Base-by-base conservation (phyloP, 2,888 invertebrate species). In the Platycnemis pennipes region DNA sequence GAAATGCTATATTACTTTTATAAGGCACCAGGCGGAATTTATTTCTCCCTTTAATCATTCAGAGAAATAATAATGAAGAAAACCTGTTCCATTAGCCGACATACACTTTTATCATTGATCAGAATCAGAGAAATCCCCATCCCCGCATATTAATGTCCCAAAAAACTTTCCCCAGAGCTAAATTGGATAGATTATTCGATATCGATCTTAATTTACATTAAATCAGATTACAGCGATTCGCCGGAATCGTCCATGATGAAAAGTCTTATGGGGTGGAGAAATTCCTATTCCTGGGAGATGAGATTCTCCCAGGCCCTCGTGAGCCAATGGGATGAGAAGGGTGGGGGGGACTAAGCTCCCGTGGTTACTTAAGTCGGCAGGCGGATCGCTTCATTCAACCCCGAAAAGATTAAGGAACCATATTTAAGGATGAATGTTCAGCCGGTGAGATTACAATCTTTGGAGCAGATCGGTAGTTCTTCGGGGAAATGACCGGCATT, bases 361-460 rank as follows among this genome's bases (percentile, higher is more conserved):
- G 16, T 37, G 77, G 77, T 77, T 77, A 77, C 77, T 77, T 31
- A 37, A 77, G 31, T 77, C 77, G 37, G 77, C 37, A 63, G 77
- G 77, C 37, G 77, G 37, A 37, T 77, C 77, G 13, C 77, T 77
- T 16, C 77, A 31, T 77, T 26, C 5, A n/a, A 8, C 77, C 16
- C 77, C 37, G 31, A 77, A 77, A 77, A 77, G 77, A 77, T 77
- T 77, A 77, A 31, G 77, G 37, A 11, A 37, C 77, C 77, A 77
- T 77, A 77, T 77, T 77, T 77, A 77, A 77, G 77, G 77, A 77
- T 77, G 77, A 77, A 77, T 77, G 77, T 77, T 77, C 77, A 77
- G 77, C 31, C 77, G 77, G 2, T 13, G 31, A 37, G 77, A 77
- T 77, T 77, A 77, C 7, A 77, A 77, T 77, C 77, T 77, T 77